These are phyloP conservation scores for Plutomurus gul DNA, from an alignment of 1,140 invertebrate genomes.

Conservation along the genomic window DNA sequence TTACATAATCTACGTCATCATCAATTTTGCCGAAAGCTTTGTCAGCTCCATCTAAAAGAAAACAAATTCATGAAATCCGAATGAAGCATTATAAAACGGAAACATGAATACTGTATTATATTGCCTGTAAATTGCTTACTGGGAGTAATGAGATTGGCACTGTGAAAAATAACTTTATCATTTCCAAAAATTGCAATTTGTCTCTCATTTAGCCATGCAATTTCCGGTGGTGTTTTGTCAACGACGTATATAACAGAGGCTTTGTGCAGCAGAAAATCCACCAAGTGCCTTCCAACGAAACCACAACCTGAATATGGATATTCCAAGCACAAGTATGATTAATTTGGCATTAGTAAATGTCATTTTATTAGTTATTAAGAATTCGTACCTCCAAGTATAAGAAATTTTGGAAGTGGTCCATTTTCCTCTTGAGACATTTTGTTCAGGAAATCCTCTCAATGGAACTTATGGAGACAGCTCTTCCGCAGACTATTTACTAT, in stretches of 20 bases:
- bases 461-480: no score
- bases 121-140: constrained; percentile 67
- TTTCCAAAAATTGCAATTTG: constrained; percentile 72
- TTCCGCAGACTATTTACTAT: no score
- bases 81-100: background rate
- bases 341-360: background rate
- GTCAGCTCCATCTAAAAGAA: constrained; percentile 70
- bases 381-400: constrained; percentile 40
- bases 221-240: constrained; percentile 89
- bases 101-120: background rate
- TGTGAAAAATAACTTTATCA: constrained; percentile 82
- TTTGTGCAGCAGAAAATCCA: constrained; percentile 78
- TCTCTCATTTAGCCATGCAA: constrained; percentile 80
- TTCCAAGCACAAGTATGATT: background rate
- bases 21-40: constrained; percentile 70
- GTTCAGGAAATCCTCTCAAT: no score
- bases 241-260: constrained; percentile 77
- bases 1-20: constrained; percentile 73
- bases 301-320: constrained; percentile 76
- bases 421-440: background rate
- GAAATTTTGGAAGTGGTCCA: constrained; percentile 27
- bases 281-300: constrained; percentile 86
- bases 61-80: background rate
- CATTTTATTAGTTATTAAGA: background rate
- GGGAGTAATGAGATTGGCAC: constrained; percentile 86